Conservation (phyloP, 2,797 vertebrate genomes). For the Hafferia zeledoni region DNA sequence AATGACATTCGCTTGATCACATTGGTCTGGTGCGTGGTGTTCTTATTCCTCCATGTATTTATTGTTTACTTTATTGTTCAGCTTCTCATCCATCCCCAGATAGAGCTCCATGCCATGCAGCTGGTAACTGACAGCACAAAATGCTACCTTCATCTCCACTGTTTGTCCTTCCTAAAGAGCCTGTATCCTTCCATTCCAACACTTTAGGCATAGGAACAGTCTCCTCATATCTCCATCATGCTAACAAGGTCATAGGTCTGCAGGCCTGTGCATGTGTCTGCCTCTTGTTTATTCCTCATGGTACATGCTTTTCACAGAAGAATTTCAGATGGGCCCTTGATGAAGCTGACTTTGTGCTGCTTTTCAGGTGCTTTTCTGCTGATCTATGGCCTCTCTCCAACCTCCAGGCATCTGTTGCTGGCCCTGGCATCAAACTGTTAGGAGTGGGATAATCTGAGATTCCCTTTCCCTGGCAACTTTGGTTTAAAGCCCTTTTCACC, state of each 20-base stretch:
- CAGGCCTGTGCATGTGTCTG: neutral
- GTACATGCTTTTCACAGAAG: neutral
- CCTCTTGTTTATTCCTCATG: neutral
- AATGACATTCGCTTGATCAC: too few relatives aligned
- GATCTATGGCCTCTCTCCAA: too few relatives aligned
- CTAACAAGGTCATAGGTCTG: neutral
- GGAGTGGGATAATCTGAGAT: neutral
- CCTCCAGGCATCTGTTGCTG: neutral
- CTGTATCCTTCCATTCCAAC: neutral
- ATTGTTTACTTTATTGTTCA: too few relatives aligned
- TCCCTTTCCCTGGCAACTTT: neutral
- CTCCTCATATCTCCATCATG: accelerated
- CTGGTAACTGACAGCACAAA: neutral
- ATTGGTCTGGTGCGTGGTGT: too few relatives aligned
- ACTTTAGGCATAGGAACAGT: neutral
- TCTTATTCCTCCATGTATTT: too few relatives aligned
- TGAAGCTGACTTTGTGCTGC: neutral
- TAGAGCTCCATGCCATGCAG: neutral
- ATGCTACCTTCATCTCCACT: accelerated
- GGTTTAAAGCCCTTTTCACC: neutral
- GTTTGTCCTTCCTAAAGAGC: neutral
- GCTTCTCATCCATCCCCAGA: neutral
- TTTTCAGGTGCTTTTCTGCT: neutral
- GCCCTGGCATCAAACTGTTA: neutral
- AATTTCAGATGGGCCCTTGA: neutral